These are phyloP conservation scores for Erythrocercus mccallii DNA, from an alignment of 2,113 vertebrate genomes.

Conservation along the genomic window DNA sequence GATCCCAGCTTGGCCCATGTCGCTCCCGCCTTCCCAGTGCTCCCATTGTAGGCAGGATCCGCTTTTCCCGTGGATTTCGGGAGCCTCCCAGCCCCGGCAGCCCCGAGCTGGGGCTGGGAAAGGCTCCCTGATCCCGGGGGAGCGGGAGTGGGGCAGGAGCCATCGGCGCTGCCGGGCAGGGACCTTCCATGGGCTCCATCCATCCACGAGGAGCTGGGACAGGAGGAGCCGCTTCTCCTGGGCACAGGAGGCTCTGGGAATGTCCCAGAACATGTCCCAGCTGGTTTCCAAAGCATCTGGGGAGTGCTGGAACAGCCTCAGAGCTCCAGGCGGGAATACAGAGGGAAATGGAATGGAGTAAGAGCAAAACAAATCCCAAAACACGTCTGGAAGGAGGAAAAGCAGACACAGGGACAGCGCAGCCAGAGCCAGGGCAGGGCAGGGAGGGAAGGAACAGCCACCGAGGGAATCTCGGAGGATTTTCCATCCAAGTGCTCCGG, in stretches of 20 bases:
- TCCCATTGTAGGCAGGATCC: rapidly evolving
- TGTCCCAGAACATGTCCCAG: not conserved
- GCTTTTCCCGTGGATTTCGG: rapidly evolving
- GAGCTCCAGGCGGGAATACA: not conserved
- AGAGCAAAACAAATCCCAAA: not conserved
- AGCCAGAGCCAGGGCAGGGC: not conserved
- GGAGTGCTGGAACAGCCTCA: not conserved
- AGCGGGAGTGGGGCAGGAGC: not conserved
- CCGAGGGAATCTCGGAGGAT: not conserved
- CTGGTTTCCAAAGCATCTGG: not conserved
- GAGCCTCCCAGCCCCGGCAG: not conserved
- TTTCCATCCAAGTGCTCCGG: not conserved
- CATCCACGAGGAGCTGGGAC: not conserved
- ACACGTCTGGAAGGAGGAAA: not conserved
- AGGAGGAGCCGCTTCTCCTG: not conserved
- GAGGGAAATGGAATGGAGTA: not conserved
- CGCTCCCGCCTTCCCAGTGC: not conserved
- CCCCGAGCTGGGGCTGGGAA: not conserved
- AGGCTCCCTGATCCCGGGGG: rapidly evolving
- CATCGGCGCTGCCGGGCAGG: no score
- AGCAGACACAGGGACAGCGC: not conserved
- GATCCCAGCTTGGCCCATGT: not conserved
- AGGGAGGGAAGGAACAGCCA: not conserved
- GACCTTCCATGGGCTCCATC: not conserved
- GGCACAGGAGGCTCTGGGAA: not conserved